Evolutionary conservation across 2,113 vertebrate genomes (phyloP), one percentile per base, ranked within the genome.

Genomic region (Dasyprocta punctata): DNA sequence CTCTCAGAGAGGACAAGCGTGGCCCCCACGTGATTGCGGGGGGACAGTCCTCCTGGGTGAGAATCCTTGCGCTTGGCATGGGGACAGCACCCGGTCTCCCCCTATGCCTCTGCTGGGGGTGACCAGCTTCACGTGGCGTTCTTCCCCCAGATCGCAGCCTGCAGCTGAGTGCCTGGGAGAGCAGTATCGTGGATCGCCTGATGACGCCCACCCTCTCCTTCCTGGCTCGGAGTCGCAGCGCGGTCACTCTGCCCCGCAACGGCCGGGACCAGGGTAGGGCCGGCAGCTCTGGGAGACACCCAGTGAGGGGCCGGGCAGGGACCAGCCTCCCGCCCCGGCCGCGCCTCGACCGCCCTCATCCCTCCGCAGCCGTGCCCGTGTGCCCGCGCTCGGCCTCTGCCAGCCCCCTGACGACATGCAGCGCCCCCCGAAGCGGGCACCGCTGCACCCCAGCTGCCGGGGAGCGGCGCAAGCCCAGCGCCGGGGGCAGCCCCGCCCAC

Each of bases 151-250:
- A 99, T 93, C 99, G 99, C 86, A 99, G 98, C 96, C 96, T 99
- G 63, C 99, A 99, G 96, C 98, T 99, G 97, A 99, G 99, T 94
- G 99, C 99, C 0, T 99, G 99, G 99, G 99, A 99, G 98, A 99
- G 99, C 98, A 99, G 99, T 98, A 99, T 99, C 2, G 99, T 99
- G 87, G 99, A 99, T 98, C 99, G 99, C 36, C 98, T 99, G 98
- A 99, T 99, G 99, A 99, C 99, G 0, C 99, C 99, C 38, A 99
- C 99, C 3, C 98, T 99, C 95, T 99, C 99, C 80, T 99, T 99
- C 98, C 99, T 99, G 13, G 99, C 99, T 0, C 99, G 99, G 92
- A 99, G 99, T 98, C 99, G 99, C 94, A 99, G 99, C 14, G 99
- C 99, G 0, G 99, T 99, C 98, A 99, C 99, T 0, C 99, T 99